These are phyloP conservation scores for Ancistrus triradiatus DNA, from an alignment of 2,113 vertebrate genomes.

Conservation along the genomic window DNA sequence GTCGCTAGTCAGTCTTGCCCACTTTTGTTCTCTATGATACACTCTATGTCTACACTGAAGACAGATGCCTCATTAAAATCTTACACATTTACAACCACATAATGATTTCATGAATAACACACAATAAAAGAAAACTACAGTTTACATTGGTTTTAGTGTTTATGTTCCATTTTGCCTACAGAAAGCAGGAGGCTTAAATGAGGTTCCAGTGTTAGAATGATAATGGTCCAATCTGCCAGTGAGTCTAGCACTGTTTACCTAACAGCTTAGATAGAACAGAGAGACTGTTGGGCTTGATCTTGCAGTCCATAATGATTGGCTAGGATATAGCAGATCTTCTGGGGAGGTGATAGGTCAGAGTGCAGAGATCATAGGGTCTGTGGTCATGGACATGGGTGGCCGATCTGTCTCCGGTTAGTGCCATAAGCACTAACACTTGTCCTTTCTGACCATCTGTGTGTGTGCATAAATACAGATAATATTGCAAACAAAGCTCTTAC, in stretches of 20 bases:
- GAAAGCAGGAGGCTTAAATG: constrained; percentile 16
- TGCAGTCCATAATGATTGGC: constrained; percentile 40
- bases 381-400: constrained; percentile 40
- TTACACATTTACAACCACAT: constrained; percentile 14
- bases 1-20: too few relatives aligned
- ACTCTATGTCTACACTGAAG: background rate
- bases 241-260: constrained; percentile 32
- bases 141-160: constrained; percentile 19
- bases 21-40: background rate
- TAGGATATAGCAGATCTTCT: constrained; percentile 19
- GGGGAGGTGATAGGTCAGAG: constrained; percentile 33
- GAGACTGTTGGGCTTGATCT: constrained; percentile 34
- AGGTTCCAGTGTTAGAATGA: constrained; percentile 22
- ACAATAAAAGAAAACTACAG: constrained; percentile 21
- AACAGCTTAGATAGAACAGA: constrained; percentile 39
- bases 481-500: constrained; percentile 6
- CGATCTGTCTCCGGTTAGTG: constrained; percentile 19
- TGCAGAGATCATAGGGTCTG: constrained; percentile 22
- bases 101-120: constrained; percentile 31
- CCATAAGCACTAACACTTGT: constrained; percentile 11
- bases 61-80: constrained; percentile 33
- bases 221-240: constrained; percentile 41
- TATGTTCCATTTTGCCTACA: constrained; percentile 15
- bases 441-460: constrained; percentile 14
- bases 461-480: constrained; percentile 8